phyloP scores from a whole-genome alignment of 2,888 invertebrate genomes.

The Tortrix viridana region DNA sequence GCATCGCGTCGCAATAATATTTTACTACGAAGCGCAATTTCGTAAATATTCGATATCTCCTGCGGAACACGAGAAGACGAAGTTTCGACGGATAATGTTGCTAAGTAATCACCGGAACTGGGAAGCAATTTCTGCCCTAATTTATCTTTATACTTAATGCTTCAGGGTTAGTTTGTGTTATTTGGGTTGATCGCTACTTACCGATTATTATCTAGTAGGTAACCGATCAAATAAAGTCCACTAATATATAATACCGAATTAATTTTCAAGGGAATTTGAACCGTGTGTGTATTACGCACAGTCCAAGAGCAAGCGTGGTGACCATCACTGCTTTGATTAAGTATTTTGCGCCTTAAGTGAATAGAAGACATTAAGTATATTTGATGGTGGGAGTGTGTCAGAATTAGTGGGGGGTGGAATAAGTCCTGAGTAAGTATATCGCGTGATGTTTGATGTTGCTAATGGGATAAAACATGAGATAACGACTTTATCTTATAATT shows the following conservation, averaged over 20 bases:
- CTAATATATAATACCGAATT: too few relatives aligned
- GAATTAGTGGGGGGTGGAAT: constrained; percentile 5
- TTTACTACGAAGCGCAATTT: not conserved
- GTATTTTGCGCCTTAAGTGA: not conserved
- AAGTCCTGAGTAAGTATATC: too few relatives aligned
- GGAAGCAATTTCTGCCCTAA: too few relatives aligned
- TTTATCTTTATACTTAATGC: too few relatives aligned
- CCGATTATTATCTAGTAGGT: too few relatives aligned
- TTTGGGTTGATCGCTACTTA: too few relatives aligned
- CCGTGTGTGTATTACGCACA: not conserved
- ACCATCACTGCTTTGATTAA: not conserved
- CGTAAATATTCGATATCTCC: constrained; percentile 1
- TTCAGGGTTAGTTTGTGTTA: too few relatives aligned
- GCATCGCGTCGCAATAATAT: too few relatives aligned
- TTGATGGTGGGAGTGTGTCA: constrained; percentile 13
- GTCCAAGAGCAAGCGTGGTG: not conserved
- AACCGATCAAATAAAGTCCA: too few relatives aligned
- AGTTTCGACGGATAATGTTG: constrained; percentile 15
- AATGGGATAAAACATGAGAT: too few relatives aligned
- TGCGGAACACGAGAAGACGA: constrained; percentile 4
- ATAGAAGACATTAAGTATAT: constrained; percentile 5
- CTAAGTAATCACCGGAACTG: constrained; percentile 8
- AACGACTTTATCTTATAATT: too few relatives aligned
- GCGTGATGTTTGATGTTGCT: not conserved
- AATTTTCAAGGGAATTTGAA: not conserved